phyloP scores from a whole-genome alignment of 2,113 vertebrate species.

The Daubentonia madagascariensis region DNA sequence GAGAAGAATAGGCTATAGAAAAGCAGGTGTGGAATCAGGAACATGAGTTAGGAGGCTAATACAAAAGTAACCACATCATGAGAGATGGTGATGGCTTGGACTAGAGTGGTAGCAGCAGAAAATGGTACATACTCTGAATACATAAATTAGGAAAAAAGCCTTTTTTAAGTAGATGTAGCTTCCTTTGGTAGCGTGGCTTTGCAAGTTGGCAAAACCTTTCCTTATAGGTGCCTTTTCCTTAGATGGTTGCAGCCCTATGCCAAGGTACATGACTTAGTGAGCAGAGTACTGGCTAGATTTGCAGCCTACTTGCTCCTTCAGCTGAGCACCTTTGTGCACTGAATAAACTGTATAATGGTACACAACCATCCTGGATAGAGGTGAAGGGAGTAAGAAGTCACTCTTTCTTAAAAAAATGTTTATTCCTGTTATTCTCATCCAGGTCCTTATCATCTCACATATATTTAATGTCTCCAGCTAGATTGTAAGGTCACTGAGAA shows the following conservation, averaged over 20 bases:
- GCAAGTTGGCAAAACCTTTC: not conserved
- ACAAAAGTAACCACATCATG: not conserved
- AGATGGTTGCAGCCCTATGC: not conserved
- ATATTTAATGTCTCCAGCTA: conserved; percentile 10
- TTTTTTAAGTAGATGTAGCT: not conserved
- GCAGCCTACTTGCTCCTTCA: not conserved
- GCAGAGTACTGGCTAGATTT: not conserved
- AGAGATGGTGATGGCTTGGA: not conserved
- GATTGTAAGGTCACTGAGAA: not conserved
- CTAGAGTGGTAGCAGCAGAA: not conserved
- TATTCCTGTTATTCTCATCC: not conserved
- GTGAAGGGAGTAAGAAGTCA: not conserved
- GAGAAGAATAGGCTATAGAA: conserved; percentile 23
- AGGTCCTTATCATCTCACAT: not conserved
- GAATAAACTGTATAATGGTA: not conserved
- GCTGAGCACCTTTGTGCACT: not conserved
- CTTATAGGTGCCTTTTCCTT: not conserved
- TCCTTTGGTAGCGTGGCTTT: not conserved
- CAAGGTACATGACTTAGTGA: not conserved
- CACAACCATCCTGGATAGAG: not conserved
- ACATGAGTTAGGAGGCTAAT: not conserved
- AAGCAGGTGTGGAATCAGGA: not conserved
- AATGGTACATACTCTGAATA: not conserved
- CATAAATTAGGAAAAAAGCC: not conserved
- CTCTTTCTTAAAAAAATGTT: not conserved